These are phyloP conservation scores for Petrocephalus sullivani DNA, from an alignment of 2,797 vertebrate species.

Conservation along the genomic window DNA sequence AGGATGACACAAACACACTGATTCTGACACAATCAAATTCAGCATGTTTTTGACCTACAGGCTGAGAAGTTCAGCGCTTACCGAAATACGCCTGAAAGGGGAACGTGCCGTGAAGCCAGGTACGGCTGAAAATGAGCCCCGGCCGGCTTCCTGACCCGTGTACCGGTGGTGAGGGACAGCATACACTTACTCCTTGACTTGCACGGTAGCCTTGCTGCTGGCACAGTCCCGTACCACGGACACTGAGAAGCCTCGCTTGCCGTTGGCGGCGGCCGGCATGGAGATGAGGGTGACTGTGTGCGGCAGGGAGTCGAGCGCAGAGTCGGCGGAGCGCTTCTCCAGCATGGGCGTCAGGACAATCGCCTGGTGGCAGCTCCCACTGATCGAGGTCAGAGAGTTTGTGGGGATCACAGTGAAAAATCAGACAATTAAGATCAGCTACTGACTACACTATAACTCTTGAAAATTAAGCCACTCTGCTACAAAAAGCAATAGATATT, in stretches of 20 bases:
- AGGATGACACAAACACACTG: neutral
- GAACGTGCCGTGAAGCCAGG: neutral
- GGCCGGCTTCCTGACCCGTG: neutral
- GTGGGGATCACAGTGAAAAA: neutral
- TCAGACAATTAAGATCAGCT: neutral
- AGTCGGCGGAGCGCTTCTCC: constrained; percentile 82
- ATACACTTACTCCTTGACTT: constrained; percentile 89
- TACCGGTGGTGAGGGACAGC: neutral
- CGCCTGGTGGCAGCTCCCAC: constrained; percentile 92
- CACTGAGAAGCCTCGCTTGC: constrained; percentile 84
- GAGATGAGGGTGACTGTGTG: constrained; percentile 90
- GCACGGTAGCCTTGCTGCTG: constrained; percentile 73
- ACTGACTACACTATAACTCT: neutral
- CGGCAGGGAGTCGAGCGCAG: constrained; percentile 77
- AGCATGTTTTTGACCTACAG: neutral
- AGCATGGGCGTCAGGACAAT: constrained; percentile 86
- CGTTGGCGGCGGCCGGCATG: constrained; percentile 84
- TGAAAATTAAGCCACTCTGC: neutral
- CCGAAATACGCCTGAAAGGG: neutral
- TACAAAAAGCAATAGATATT: neutral
- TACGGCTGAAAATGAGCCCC: neutral
- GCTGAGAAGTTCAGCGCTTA: neutral
- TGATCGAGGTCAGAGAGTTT: constrained; percentile 43
- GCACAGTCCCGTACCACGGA: constrained; percentile 71
- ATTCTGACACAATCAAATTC: neutral